These are phyloP conservation scores for Sericinus montela DNA, from an alignment of 2,888 invertebrate species.

Conservation along the genomic window DNA sequence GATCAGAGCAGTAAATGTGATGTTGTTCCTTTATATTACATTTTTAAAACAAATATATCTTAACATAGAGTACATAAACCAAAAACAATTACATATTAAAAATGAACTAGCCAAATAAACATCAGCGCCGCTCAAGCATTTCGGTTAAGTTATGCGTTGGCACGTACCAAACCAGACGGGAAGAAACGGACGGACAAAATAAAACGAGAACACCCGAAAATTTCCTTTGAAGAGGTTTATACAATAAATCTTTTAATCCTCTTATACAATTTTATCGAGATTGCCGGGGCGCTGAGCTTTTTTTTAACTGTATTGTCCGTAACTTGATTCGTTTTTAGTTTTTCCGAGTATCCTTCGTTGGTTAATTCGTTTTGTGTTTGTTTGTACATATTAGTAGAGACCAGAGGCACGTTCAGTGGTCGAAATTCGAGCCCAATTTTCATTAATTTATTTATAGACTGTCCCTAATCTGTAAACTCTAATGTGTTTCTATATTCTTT, in stretches of 20 bases:
- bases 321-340: constrained; percentile 19
- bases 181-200: constrained; percentile 60
- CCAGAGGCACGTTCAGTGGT: no score
- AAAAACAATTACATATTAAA: constrained; percentile 46
- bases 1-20: no score
- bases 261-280: constrained; percentile 74
- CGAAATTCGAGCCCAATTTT: no score
- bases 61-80: constrained; percentile 27
- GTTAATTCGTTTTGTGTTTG: constrained; percentile 5
- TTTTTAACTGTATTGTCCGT: constrained; percentile 24
- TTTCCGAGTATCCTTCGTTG: constrained; percentile 3
- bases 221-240: constrained; percentile 67
- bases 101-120: constrained; percentile 50
- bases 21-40: no score
- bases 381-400: neutral
- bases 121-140: constrained; percentile 42
- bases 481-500: no score
- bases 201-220: constrained; percentile 65
- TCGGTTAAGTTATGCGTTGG: constrained; percentile 48
- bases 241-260: constrained; percentile 75
- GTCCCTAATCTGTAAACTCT: no score
- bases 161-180: constrained; percentile 49
- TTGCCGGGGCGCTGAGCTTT: constrained; percentile 44
- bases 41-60: no score
- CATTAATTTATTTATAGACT: no score